Evolutionary conservation across 2,113 vertebrate species (phyloP), one percentile per base, ranked within the genome.

Genomic region (Dicerorhinus sumatrensis): DNA sequence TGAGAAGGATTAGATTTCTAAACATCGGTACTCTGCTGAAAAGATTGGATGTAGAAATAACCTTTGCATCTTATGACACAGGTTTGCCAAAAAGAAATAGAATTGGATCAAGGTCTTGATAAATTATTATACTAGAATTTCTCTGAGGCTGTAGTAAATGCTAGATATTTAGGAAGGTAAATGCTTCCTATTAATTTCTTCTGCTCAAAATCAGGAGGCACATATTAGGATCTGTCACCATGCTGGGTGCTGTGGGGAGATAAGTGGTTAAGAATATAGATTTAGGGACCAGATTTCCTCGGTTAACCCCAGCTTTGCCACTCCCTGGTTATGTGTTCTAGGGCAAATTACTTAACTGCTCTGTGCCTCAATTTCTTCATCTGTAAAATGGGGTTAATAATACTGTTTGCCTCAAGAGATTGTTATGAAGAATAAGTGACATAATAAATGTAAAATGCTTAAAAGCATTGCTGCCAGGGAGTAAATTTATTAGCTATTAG

Each of bases 341-440:
- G 20, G 33, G 31, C 25, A 91, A 46, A n/a, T 67, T 60, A 13
- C 69, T 83, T 48, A 84, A 65, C 14, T 79, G 27, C 39, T 94
- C 58, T 85, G 23, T 56, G 18, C 70, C 69, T 88, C 13, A 69
- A 27, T 90, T 83, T 82, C 20, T 81, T 88, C 83, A 58, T 67
- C 84, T 97, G 21, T 80, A 90, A 94, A 97, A 54, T n/a, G 56
- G 39, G 36, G 12, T 69, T 29, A 29, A n/a, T 73, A 85, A 42
- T 85, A 70, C 46, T 54, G 1, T 65, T 83, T 62, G n/a, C 81
- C 36, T 86, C 91, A 60, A 54, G 75, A 94, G n/a, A 2, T 33
- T 67, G 2, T 76, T 70, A 27, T 48, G 11, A 82, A 88, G 48
- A 51, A 46, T 82, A 82, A 42, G 29, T 90, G 42, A 85, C 48